Evolutionary conservation across 2,113 vertebrate species (phyloP).

Genomic region (Burhinus bistriatus): DNA sequence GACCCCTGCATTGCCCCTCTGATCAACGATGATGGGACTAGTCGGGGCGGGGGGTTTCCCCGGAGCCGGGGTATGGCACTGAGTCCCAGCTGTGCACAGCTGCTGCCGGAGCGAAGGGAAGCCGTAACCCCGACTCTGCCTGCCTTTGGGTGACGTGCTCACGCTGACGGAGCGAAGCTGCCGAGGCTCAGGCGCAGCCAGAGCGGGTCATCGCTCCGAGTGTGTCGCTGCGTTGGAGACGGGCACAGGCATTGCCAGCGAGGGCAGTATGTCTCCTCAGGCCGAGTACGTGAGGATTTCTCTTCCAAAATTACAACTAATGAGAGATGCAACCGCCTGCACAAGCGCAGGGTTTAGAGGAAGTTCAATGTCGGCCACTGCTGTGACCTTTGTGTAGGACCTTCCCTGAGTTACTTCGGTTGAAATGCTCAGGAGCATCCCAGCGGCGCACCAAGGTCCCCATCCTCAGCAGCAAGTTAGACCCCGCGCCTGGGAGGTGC

Average conservation of each 20-base stretch:
- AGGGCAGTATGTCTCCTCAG: background rate
- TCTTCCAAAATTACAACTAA: background rate
- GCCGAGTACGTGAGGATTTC: background rate
- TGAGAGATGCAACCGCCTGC: background rate
- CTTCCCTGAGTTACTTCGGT: rapidly evolving
- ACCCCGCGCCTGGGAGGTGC: rapidly evolving
- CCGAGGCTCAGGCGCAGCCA: rapidly evolving
- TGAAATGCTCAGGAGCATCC: rapidly evolving
- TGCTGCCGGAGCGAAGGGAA: background rate
- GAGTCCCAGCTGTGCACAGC: background rate
- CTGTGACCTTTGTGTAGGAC: rapidly evolving
- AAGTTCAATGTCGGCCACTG: rapidly evolving
- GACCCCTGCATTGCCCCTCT: rapidly evolving
- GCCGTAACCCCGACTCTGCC: rapidly evolving
- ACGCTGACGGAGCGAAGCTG: background rate
- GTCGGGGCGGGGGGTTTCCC: background rate
- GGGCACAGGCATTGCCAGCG: background rate
- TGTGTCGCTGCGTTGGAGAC: rapidly evolving
- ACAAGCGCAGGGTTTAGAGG: rapidly evolving
- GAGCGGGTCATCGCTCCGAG: rapidly evolving
- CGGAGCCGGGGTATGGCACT: rapidly evolving
- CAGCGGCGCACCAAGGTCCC: background rate
- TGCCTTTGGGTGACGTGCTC: rapidly evolving
- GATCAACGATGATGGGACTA: rapidly evolving
- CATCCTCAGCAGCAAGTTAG: background rate